Percentiles rank a stretch among this genome's conserved stretches.
phyloP scores from a whole-genome alignment of 2,888 invertebrate genomes.

The Elmis aenea region DNA sequence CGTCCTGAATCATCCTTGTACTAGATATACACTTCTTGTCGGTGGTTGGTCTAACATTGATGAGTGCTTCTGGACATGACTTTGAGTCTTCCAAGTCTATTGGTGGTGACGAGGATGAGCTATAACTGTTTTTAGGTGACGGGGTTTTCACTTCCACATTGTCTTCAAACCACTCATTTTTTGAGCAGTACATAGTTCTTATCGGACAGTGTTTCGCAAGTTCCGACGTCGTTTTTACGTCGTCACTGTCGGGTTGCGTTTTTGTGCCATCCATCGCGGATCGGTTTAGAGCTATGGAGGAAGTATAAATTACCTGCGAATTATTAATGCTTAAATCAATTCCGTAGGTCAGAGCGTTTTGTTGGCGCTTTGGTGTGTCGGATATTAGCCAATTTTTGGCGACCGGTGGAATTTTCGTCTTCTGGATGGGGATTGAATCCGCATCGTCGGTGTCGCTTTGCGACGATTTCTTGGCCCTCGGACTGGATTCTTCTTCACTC shows the following conservation, averaged over 20 bases:
- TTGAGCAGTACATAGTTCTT: not conserved
- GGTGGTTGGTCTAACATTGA: slow-evolving; percentile 33
- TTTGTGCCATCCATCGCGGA: slow-evolving; percentile 3
- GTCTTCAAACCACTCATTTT: slow-evolving; percentile 32
- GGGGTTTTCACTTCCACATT: slow-evolving; percentile 29
- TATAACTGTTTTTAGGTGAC: slow-evolving; percentile 32
- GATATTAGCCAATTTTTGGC: slow-evolving; percentile 46
- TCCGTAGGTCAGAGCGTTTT: slow-evolving; percentile 30
- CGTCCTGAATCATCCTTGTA: slow-evolving; percentile 24
- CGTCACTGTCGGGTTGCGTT: not conserved
- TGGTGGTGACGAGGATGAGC: slow-evolving; percentile 37
- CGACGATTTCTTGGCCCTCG: slow-evolving; percentile 14
- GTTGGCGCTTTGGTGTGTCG: slow-evolving; percentile 33
- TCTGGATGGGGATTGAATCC: slow-evolving; percentile 11
- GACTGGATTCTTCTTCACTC: slow-evolving; percentile 32
- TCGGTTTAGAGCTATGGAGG: slow-evolving; percentile 10
- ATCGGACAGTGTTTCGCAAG: not conserved
- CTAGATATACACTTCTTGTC: slow-evolving; percentile 14
- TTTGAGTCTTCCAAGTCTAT: slow-evolving; percentile 42
- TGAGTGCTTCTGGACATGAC: slow-evolving; percentile 36
- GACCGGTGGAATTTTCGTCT: slow-evolving; percentile 31
- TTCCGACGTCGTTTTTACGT: not conserved
- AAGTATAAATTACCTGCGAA: slow-evolving; percentile 17
- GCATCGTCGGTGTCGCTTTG: slow-evolving; percentile 17
- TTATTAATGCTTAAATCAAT: slow-evolving; percentile 38